Evolutionary conservation across 2,797 vertebrate species (phyloP), one percentile per base, ranked within the genome.

Genomic region (Rachycentron canadum): DNA sequence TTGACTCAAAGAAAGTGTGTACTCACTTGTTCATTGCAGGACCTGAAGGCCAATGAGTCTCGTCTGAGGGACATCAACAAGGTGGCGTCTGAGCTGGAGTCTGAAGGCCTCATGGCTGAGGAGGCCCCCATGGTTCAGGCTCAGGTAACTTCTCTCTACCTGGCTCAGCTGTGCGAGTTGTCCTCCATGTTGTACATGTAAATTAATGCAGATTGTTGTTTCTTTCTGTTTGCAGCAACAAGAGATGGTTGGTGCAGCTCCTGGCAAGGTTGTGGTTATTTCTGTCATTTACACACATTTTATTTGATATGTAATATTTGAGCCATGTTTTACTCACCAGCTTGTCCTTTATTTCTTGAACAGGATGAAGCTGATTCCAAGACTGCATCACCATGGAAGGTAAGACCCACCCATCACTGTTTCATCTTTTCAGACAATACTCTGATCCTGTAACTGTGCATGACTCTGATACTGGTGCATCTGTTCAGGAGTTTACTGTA

Each of bases 21-120:
- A 28, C 55, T 63, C 19, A 71, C 70, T 38, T 74, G 26, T 59
- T 43, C 40, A 30, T 14, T 59, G 21, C 76, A 99, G 98, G 98
- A 99, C 85, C 91, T 99, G 77, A 99, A 99, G 86, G 98, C 98
- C 34, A 99, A 99, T 0, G 98, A 99, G 86, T 99, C 98, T 0
- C 96, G 98, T 14, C 94, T 99, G 88, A 96, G 98, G 90, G 98
- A 99, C 91, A 99, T 99, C 62, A 99, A 99, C 93, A 99, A 98
- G 65, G 98, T 99, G 90, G 98, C 98, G 0, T 96, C 96, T 11
- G 98, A 99, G 89, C 92, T 99, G 92, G 98, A 99, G 92, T 99
- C 98, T 0, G 98, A 99, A 89, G 98, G 98, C 23, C 94, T 99
- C 67, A 99, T 99, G 95, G 97, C 96, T 2, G 98, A 99, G 82